Conservation (phyloP, 2,113 vertebrate species). For the Ginglymostoma cirratum region DNA sequence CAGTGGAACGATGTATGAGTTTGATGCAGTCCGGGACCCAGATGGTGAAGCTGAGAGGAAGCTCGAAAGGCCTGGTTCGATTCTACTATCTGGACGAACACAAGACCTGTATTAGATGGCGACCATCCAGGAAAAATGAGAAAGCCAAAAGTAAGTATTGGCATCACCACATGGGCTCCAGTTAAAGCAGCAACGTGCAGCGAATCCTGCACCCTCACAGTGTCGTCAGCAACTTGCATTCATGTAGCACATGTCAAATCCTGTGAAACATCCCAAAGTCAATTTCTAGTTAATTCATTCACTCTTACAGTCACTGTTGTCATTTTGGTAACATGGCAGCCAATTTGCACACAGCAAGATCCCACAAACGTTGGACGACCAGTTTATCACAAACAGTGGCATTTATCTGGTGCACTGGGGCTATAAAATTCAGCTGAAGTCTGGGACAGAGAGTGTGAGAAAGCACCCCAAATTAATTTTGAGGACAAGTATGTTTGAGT, state of each 20-base stretch:
- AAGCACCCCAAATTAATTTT: neutral
- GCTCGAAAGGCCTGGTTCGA: conserved; percentile 83
- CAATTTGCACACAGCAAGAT: neutral
- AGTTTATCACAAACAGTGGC: neutral
- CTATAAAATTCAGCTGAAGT: neutral
- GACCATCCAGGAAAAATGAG: conserved; percentile 92
- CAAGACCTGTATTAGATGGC: conserved; percentile 91
- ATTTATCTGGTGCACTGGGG: neutral
- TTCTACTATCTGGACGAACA: conserved; percentile 91
- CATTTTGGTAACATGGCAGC: neutral
- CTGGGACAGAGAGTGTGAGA: neutral
- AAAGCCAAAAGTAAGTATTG: conserved; percentile 92
- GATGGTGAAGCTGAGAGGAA: conserved; percentile 90
- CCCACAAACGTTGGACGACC: neutral
- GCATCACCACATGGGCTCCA: neutral
- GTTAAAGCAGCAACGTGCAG: neutral
- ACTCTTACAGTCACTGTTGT: neutral
- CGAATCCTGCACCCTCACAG: neutral
- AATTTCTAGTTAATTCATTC: neutral
- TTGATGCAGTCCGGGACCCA: conserved; percentile 90
- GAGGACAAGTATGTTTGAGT: neutral
- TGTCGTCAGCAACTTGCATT: neutral
- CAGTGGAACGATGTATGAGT: conserved; percentile 96
- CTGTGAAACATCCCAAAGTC: neutral
- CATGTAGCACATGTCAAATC: neutral